A percentile compares a stretch with the other conserved stretches of the same genome.
Conservation (phyloP, 2,888 invertebrate genomes). For the Drosophila meridionalis region DNA sequence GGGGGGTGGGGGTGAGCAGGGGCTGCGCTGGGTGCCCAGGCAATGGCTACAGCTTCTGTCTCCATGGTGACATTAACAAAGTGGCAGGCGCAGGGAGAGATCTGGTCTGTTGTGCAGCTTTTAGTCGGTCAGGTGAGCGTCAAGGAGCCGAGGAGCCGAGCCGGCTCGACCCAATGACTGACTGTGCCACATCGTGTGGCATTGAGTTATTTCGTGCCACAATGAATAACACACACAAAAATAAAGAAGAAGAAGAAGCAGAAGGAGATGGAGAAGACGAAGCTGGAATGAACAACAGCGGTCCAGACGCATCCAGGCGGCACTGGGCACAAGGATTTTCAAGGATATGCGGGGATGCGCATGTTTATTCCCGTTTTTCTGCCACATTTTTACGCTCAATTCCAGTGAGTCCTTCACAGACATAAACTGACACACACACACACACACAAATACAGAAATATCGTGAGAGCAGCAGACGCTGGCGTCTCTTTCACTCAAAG, state of each 20-base stretch:
- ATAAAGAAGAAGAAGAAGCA: not conserved
- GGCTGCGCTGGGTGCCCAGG: conserved; percentile 10
- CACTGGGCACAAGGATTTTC: conserved; percentile 51
- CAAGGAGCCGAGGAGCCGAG: conserved; percentile 25
- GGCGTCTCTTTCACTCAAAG: conserved; percentile 70
- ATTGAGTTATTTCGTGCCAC: conserved; percentile 64
- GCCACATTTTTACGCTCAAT: conserved; percentile 64
- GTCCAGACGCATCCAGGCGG: conserved; percentile 57
- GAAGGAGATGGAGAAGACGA: conserved; percentile 15
- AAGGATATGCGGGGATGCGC: conserved; percentile 76
- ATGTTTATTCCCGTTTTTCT: conserved; percentile 76
- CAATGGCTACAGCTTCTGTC: conserved; percentile 45
- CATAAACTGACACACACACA: conserved; percentile 9
- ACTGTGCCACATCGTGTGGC: conserved; percentile 53
- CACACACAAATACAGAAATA: not conserved
- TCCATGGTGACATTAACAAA: conserved; percentile 73
- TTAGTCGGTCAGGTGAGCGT: conserved; percentile 64
- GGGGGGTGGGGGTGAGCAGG: not conserved
- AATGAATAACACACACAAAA: conserved; percentile 44
- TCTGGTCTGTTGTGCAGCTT: conserved; percentile 21
- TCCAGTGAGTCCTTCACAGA: conserved; percentile 54
- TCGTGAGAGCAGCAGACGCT: conserved; percentile 23
- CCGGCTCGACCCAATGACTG: conserved; percentile 58
- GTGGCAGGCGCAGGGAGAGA: conserved; percentile 11
- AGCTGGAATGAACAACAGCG: conserved; percentile 66